phyloP scores from a whole-genome alignment of 2,797 vertebrate species.

The Rhinogobio ventralis region DNA sequence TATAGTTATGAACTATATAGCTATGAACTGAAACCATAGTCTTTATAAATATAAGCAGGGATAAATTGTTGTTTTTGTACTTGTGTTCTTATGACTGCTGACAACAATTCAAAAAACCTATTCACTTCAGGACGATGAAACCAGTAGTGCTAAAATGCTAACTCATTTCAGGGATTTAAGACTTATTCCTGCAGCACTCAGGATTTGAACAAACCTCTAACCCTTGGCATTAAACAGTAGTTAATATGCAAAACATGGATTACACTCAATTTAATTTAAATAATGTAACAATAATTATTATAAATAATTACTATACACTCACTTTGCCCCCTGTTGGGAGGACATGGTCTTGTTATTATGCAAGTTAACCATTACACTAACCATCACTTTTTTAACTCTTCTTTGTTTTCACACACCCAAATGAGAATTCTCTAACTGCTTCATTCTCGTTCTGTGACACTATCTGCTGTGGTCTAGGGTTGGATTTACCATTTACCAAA shows the following conservation, averaged over 20 bases:
- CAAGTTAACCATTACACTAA: not conserved
- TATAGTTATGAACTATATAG: not conserved
- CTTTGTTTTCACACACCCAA: not conserved
- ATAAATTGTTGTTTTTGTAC: not conserved
- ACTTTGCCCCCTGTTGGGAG: not conserved
- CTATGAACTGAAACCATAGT: not conserved
- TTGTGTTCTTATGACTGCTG: not conserved
- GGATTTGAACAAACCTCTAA: not conserved
- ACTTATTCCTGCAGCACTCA: not conserved
- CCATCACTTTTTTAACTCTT: not conserved
- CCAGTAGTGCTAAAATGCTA: not conserved
- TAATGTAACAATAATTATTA: not conserved
- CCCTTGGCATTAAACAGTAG: not conserved
- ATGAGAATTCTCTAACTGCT: not conserved
- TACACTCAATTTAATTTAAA: not conserved
- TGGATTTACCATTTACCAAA: not conserved
- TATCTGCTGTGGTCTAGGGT: not conserved
- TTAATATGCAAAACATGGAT: not conserved
- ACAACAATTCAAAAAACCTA: not conserved
- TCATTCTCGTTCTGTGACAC: too few species aligned
- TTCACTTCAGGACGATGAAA: not conserved
- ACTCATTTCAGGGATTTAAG: not conserved
- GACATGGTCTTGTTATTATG: not conserved
- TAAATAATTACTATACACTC: not conserved
- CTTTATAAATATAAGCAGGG: slow-evolving; percentile 4